A percentile compares a stretch with the other conserved stretches of the same genome.
These are phyloP conservation scores for Coecobrya sp. DNA, from an alignment of 2,888 invertebrate genomes.

Conservation along the genomic window DNA sequence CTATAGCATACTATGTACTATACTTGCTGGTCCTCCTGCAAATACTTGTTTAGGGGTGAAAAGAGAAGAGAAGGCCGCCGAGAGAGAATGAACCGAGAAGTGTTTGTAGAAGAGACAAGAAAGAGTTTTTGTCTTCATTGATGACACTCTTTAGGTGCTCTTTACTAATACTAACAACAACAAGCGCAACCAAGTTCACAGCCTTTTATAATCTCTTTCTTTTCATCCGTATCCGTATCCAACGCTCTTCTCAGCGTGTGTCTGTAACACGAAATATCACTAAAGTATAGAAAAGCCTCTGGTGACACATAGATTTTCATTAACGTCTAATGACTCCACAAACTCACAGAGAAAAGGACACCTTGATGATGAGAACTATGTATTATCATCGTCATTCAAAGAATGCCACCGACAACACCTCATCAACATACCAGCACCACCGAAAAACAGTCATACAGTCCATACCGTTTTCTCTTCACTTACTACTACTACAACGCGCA, in stretches of 20 bases:
- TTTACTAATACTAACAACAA: background rate
- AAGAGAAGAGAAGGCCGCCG: background rate
- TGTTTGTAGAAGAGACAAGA: background rate
- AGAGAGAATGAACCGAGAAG: background rate
- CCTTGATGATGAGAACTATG: background rate
- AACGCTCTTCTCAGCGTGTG: background rate
- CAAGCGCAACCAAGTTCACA: background rate
- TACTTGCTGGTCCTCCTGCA: background rate
- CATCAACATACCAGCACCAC: slow-evolving; percentile 1
- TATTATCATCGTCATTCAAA: background rate
- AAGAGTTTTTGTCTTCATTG: background rate
- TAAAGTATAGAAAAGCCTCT: slow-evolving; percentile 13
- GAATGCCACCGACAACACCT: slow-evolving; percentile 6
- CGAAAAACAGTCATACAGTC: background rate
- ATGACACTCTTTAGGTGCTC: slow-evolving; percentile 7
- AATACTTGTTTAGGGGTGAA: background rate
- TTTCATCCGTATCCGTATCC: background rate
- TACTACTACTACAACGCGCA: too few relatives aligned
- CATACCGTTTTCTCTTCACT: too few relatives aligned
- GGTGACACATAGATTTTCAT: slow-evolving; percentile 74
- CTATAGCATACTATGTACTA: too few relatives aligned
- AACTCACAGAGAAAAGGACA: background rate
- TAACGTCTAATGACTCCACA: slow-evolving; percentile 54
- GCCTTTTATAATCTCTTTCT: background rate
- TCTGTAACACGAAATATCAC: background rate